Evolutionary conservation across 2,113 vertebrate species (phyloP).

Genomic region (Paralichthys olivaceus): DNA sequence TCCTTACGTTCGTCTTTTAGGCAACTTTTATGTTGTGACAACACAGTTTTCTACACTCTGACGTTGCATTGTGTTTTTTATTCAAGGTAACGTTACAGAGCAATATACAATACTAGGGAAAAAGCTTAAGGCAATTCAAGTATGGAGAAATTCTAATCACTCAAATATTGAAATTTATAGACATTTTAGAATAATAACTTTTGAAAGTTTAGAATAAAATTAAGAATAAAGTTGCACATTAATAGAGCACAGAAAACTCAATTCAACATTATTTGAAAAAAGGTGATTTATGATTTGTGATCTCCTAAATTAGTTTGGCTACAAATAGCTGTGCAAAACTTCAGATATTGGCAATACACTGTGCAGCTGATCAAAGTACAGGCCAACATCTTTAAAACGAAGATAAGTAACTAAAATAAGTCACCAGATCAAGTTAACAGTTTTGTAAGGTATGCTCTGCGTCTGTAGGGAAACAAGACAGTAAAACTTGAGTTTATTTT

Average conservation of each 20-base stretch:
- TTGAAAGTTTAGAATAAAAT: too few species aligned
- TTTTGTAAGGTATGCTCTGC: not conserved
- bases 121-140: not conserved
- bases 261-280: too few species aligned
- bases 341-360: slow-evolving; percentile 44
- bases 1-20: too few species aligned
- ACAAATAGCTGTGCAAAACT: slow-evolving; percentile 22
- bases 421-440: slow-evolving; percentile 6
- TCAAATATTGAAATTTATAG: not conserved
- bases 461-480: not conserved
- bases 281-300: too few species aligned
- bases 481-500: not conserved
- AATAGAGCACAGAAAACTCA: not conserved
- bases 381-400: slow-evolving; percentile 30
- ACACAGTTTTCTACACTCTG: too few species aligned
- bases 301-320: too few species aligned
- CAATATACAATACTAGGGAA: not conserved
- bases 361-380: slow-evolving; percentile 69
- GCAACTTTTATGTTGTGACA: too few species aligned
- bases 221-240: not conserved
- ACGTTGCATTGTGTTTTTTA: too few species aligned
- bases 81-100: not conserved
- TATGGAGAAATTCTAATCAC: not conserved
- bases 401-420: slow-evolving; percentile 71
- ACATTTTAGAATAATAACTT: too few species aligned